Conservation (phyloP, 1,140 invertebrate species). For the Diplogasteroides magnus region DNA sequence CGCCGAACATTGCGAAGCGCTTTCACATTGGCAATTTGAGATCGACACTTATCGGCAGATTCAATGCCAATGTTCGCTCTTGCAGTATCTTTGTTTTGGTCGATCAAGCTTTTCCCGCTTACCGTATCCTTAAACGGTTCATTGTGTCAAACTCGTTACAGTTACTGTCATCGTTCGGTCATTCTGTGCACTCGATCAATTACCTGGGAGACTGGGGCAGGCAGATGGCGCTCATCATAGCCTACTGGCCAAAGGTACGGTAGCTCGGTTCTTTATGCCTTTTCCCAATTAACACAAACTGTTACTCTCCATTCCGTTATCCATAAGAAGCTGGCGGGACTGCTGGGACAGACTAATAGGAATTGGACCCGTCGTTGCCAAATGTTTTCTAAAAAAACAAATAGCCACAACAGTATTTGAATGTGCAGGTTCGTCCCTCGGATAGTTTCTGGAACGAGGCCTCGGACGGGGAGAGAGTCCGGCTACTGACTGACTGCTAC, state of each 20-base stretch:
- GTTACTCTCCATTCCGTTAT: neutral
- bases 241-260: conserved; percentile 21
- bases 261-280: too few relatives aligned
- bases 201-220: conserved; percentile 98
- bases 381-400: too few relatives aligned
- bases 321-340: too few relatives aligned
- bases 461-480: conserved; percentile 48
- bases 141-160: too few relatives aligned
- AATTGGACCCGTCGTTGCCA: too few relatives aligned
- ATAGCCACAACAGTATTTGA: neutral
- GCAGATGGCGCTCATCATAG: conserved; percentile 79
- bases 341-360: too few relatives aligned
- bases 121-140: too few relatives aligned
- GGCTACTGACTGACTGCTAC: conserved; percentile 69
- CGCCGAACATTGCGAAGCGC: conserved; percentile 96
- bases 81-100: too few relatives aligned
- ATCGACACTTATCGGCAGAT: conserved; percentile 73
- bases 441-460: conserved; percentile 57
- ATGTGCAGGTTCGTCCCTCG: conserved; percentile 42
- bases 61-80: too few relatives aligned
- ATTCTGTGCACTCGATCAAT: conserved; percentile 77
- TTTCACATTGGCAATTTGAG: conserved; percentile 93
- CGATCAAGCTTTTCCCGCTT: too few relatives aligned
- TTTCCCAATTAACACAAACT: too few relatives aligned
- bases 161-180: conserved; percentile 55